phyloP scores from a whole-genome alignment of 2,797 vertebrate genomes.

The Aldrovandia affinis region DNA sequence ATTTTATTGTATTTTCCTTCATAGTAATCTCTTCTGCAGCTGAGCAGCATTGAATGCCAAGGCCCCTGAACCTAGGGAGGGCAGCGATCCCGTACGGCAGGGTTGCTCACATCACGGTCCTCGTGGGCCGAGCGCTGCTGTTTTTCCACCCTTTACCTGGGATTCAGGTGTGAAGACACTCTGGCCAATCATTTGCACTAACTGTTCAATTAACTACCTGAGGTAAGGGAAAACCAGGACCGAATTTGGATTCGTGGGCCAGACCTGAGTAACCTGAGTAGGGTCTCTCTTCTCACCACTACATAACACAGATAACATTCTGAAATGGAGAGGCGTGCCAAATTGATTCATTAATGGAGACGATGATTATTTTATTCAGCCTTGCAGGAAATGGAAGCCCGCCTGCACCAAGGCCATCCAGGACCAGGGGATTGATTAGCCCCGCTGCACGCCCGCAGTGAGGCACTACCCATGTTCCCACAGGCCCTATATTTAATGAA shows the following conservation, averaged over 20 bases:
- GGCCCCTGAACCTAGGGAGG: neutral
- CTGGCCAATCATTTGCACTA: no score
- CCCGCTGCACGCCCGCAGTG: neutral
- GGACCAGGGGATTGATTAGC: conserved; percentile 2
- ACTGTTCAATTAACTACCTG: no score
- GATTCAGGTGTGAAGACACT: no score
- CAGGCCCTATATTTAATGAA: no score
- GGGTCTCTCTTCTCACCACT: no score
- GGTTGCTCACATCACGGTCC: no score
- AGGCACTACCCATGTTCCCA: neutral
- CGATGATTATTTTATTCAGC: neutral
- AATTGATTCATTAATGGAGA: conserved; percentile 1
- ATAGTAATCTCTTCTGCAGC: neutral
- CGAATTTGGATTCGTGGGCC: no score
- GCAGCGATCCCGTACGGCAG: no score
- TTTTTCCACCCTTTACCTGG: no score
- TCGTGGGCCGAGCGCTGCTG: no score
- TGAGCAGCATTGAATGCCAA: neutral
- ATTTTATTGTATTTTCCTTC: neutral
- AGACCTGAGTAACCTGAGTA: no score
- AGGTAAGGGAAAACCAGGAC: no score
- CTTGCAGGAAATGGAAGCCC: neutral
- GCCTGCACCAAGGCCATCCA: neutral
- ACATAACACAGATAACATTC: neutral
- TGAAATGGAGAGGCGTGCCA: neutral